Evolutionary conservation across 2,797 vertebrate genomes (phyloP).

Genomic region (Dallia pectoralis): DNA sequence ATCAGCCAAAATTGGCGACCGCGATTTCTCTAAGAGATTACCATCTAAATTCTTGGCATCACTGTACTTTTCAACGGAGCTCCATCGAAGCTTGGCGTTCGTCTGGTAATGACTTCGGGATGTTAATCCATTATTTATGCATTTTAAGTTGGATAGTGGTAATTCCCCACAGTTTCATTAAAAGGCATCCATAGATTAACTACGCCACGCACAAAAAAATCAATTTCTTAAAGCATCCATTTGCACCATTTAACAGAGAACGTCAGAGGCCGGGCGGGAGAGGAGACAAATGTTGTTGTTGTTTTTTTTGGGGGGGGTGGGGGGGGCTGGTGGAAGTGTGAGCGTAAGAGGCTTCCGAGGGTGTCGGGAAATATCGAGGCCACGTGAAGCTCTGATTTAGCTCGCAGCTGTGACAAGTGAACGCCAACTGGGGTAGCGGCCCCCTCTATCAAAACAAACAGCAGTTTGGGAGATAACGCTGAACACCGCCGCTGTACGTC

Average conservation of each 20-base stretch:
- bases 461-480: conserved; percentile 10
- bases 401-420: conserved; percentile 31
- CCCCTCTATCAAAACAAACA: conserved; percentile 22
- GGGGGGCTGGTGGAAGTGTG: not conserved
- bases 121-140: conserved; percentile 65
- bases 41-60: conserved; percentile 40
- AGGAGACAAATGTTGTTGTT: conserved; percentile 23
- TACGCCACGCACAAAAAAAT: conserved; percentile 38
- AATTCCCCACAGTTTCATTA: conserved; percentile 67
- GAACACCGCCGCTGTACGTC: conserved; percentile 4
- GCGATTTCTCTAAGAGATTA: conserved; percentile 62
- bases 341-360: conserved; percentile 9
- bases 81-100: conserved; percentile 52
- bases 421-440: conserved; percentile 30
- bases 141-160: conserved; percentile 56
- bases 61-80: conserved; percentile 42
- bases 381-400: conserved; percentile 29
- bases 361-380: conserved; percentile 12
- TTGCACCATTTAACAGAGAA: conserved; percentile 46
- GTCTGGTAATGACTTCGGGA: conserved; percentile 47
- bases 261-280: conserved; percentile 16
- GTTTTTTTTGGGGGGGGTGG: not conserved
- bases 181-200: conserved; percentile 58
- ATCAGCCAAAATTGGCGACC: conserved; percentile 61
- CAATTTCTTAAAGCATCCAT: conserved; percentile 60